Base-by-base conservation (phyloP, 2,113 vertebrate species). In the Gnathonemus longibarbis region DNA sequence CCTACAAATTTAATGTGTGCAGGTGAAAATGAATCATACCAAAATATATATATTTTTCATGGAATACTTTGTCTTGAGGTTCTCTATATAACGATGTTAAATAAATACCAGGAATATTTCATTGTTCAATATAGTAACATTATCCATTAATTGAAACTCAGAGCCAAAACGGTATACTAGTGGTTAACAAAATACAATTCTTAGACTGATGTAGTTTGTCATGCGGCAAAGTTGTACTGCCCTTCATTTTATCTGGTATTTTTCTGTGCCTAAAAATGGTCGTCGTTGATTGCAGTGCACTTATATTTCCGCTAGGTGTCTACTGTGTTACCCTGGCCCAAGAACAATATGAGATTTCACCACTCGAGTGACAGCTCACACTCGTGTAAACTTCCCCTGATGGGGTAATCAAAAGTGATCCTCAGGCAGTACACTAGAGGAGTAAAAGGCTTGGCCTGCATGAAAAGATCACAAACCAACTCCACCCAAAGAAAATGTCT, bases 221-320 rank as follows among this genome's bases (percentile, higher is more conserved):
- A n/a, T 48, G 9, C 13, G 45, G 39, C 80, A 48, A 84, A 84
- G 21, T 24, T 45, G 83, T 48, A 84, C 5, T 84, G 13, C 8
- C 80, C 9, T 84, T 48, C 8, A 84, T 48, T 84, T 84, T 11
- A 42, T 46, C 17, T 46, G 80, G 39, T n/a, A 24, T 84, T 42
- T 84, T 4, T 39, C 19, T 84, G 45, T n/a, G 39, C 39, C n/a
- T 46, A 84, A 84, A 84, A 48, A 62, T 46, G 15, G 31, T 45
- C 19, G 9, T 45, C 19, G 53, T 50, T 58, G 17, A 31, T 50
- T 88, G 87, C 87, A 88, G 66, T 88, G 87, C 17, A 5, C 35
- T 62, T 7, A 17, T 62, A 62, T 56, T 62, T 62, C 52, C 87
- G 87, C 87, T 88, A 88, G 87, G 58, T 58, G 87, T 84, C 83